A percentile compares a stretch with the other conserved stretches of the same genome.
Evolutionary conservation across 2,888 invertebrate genomes (phyloP).

Genomic region (Hofmannophila pseudospretella): DNA sequence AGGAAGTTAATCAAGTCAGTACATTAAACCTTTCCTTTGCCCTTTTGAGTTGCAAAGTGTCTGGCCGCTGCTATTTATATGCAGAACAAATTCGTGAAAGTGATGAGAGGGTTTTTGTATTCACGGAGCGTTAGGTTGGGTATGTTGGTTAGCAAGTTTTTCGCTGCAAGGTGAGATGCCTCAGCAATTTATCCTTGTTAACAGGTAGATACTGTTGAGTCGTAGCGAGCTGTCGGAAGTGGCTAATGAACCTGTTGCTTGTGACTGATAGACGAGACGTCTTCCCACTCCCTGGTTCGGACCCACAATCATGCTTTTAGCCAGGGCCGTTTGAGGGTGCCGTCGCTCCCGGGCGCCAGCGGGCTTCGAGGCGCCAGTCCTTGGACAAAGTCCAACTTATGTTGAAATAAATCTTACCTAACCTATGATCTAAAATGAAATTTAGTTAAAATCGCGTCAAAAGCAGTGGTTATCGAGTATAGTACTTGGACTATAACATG

Average conservation of each 20-base stretch:
- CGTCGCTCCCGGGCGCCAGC: no score
- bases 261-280: conserved; percentile 41
- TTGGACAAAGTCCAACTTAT: no score
- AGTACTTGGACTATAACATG: no score
- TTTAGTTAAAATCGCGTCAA: no score
- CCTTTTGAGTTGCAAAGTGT: background rate
- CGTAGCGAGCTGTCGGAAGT: conserved; percentile 45
- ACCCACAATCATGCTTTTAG: conserved; percentile 9
- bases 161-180: background rate
- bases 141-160: background rate
- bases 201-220: conserved; percentile 32
- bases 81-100: background rate
- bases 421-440: no score
- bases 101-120: no score
- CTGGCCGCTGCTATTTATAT: background rate
- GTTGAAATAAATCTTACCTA: no score
- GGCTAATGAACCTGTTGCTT: conserved; percentile 64
- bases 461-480: no score
- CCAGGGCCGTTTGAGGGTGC: no score
- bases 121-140: no score
- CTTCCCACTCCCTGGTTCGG: conserved; percentile 18
- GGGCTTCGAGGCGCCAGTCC: no score
- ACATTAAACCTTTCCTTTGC: background rate
- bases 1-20: conserved; percentile 2
- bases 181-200: conserved; percentile 28